These are phyloP conservation scores for Lindbergichthys nudifrons DNA, from an alignment of 2,797 vertebrate species.

Conservation along the genomic window DNA sequence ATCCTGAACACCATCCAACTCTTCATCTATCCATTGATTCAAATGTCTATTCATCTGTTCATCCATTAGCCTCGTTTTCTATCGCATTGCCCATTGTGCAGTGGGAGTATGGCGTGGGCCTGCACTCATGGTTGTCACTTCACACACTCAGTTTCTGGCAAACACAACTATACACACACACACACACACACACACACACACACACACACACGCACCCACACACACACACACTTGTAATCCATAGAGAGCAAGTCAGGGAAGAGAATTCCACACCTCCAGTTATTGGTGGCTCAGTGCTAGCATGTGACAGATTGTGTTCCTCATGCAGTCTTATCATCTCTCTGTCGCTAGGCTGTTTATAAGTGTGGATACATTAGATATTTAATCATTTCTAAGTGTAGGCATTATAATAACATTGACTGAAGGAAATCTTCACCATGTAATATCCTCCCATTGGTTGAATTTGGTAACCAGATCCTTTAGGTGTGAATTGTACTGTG, in stretches of 20 bases:
- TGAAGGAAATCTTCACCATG: not conserved
- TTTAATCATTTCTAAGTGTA: not conserved
- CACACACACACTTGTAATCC: constrained; percentile 54
- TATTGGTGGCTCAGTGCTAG: constrained; percentile 47
- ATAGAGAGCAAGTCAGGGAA: constrained; percentile 40
- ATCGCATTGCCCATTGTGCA: constrained; percentile 39
- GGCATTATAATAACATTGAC: not conserved
- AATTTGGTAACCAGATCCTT: too few relatives aligned
- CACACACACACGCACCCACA: constrained; percentile 1
- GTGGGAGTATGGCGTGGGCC: constrained; percentile 66
- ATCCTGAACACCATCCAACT: constrained; percentile 45
- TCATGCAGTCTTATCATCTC: constrained; percentile 16
- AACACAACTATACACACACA: not conserved
- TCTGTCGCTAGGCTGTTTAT: not conserved
- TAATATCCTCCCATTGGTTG: too few relatives aligned
- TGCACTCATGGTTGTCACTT: constrained; percentile 65
- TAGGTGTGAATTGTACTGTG: too few relatives aligned
- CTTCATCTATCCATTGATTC: constrained; percentile 55
- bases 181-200: too few relatives aligned
- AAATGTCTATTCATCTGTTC: constrained; percentile 48
- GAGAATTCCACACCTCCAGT: constrained; percentile 59
- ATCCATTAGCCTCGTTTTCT: constrained; percentile 56
- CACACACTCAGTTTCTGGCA: constrained; percentile 52
- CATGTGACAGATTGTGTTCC: constrained; percentile 61
- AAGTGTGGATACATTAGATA: not conserved